Evolutionary conservation across 2,797 vertebrate species (phyloP), one percentile per base, ranked within the genome.

Genomic region (Tympanoctomys barrerae): DNA sequence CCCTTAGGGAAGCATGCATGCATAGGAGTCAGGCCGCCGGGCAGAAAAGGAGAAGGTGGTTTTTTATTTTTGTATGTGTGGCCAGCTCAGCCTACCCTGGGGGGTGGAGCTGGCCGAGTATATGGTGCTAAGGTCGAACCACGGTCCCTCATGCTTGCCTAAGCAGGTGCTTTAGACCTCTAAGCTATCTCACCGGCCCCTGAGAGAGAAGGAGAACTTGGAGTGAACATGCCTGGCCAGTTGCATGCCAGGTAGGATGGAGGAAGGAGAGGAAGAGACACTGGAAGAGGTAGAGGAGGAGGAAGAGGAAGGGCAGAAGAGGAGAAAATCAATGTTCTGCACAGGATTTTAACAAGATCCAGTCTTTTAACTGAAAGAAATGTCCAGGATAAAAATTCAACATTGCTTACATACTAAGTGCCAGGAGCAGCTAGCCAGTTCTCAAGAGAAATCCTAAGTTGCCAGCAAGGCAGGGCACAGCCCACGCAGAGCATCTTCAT

Each of bases 281-380:
- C 19, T 22, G n/a, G 0, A 12, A 1, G 7, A 42, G 12, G 2
- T 12, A 73, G 28, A 46, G 22, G 10, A 68, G 62, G 16, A 73
- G 16, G 39, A 5, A 12, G 36, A 21, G 8, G 16, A 28, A 52
- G 12, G 5, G 16, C 0, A 2, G 16, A 2, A 33, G 54, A 46
- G 68, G 28, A 61, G 77, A 14, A 59, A 66, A 26, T 4, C 5
- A 0, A 5, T 66, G 9, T 64, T 57, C 11, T 26, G 46, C 4
- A 46, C 52, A 49, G 5, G 11, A 26, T 82, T 49, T 54, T 66
- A 84, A 22, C 59, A 59, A 21, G 46, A 78, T 19, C 54, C 33
- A 3, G 28, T 39, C 52, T 89, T 81, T 87, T 64, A 61, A 31
- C 24, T 42, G 16, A 84, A 26, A 31, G 24, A 24, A n/a, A 66